Evolutionary conservation across 2,888 invertebrate species (phyloP), one percentile per base, ranked within the genome.

Genomic region (Hoplodrina ambigua): DNA sequence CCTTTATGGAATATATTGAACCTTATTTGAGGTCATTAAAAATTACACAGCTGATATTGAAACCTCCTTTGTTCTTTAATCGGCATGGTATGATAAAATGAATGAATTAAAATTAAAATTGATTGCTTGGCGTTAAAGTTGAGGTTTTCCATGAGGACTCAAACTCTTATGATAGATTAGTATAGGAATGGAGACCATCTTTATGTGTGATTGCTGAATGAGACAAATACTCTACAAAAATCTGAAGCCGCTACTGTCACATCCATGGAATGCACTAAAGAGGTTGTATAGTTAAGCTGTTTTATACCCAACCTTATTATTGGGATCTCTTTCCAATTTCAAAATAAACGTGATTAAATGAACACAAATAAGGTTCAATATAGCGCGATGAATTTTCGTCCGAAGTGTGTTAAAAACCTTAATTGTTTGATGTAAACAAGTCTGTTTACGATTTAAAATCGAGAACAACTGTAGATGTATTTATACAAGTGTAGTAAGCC

Each of bases 351-450:
- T 37, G 17, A 41, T 49, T 30, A 13, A 25, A 44, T 4, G 15
- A n/a, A 69, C 30, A 70, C 83, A 78, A 72, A 83, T 75, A 83
- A 78, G 83, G 81, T 85, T 74, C 78, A 72, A 72, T 70, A 78
- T 72, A 15, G 19, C 13, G 57, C 55, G 50, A 25, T 57, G 67
- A 66, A 54, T 57, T 63, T 46, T 54, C 54, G 19, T 71, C 61
- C 25, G 54, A 46, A 25, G 65, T 69, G 50, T 62, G 58, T 37
- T 61, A 52, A 65, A 56, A 33, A 72, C 69, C 69, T 58, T 79
- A 70, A 41, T 20, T 55, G 49, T 58, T 11, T 33, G 53, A 79
- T 67, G 64, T 69, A 75, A 72, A 44, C 53, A 44, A 58, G 60
- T 73, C 78, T 78, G 37, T 49, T 44, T 54, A 64, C 63, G 65